Conservation (phyloP, 1,140 invertebrate species). For the Stenopsyche tienmushanensis region DNA sequence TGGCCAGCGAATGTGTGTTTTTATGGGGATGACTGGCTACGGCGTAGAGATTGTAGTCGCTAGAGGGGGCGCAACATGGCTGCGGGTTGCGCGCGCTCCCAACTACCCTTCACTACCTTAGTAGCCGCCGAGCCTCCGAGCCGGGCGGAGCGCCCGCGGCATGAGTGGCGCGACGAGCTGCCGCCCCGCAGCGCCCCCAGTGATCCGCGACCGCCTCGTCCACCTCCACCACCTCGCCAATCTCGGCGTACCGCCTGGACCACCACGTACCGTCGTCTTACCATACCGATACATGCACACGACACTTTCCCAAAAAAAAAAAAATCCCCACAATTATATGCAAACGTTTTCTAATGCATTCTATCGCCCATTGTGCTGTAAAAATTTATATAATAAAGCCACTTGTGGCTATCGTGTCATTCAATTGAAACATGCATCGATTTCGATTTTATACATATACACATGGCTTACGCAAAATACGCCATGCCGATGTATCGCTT, state of each 20-base stretch:
- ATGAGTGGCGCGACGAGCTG: not conserved
- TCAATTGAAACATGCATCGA: not conserved
- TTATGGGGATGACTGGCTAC: no score
- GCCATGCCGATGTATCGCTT: no score
- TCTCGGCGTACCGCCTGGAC: not conserved
- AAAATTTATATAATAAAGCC: not conserved
- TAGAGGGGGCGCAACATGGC: conserved; percentile 47
- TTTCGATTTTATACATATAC: no score
- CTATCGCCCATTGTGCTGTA: no score
- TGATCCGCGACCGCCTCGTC: not conserved
- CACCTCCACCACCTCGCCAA: not conserved
- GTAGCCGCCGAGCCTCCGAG: conserved; percentile 41
- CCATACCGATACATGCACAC: not conserved
- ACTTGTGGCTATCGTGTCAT: not conserved
- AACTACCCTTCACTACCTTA: conserved; percentile 41
- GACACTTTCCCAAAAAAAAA: not conserved
- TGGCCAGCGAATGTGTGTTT: no score
- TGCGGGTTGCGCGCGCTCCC: conserved; percentile 44
- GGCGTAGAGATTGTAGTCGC: no score
- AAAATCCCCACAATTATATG: not conserved
- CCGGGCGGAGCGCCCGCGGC: conserved; percentile 25
- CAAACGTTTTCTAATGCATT: not conserved
- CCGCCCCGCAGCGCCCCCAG: conserved; percentile 37
- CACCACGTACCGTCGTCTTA: not conserved
- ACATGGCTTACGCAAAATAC: no score